A percentile compares a stretch with the other conserved stretches of the same genome.
Evolutionary conservation across 2,113 vertebrate species (phyloP).

Genomic region (Todiramphus chloris): DNA sequence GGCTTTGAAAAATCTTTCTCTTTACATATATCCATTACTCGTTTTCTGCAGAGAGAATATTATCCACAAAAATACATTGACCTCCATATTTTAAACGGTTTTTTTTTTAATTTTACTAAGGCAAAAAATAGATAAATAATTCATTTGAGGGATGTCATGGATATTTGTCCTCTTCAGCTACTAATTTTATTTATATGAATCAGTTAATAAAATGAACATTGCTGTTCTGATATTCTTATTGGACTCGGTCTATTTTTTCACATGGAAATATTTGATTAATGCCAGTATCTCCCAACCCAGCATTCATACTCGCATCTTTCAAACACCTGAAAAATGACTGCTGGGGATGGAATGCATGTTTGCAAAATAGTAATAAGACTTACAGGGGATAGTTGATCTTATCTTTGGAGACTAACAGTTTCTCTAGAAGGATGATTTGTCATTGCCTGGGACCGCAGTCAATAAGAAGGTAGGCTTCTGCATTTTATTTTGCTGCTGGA

Average conservation of each 20-base stretch:
- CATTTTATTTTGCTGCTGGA: neutral
- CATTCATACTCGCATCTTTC: neutral
- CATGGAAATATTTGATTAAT: neutral
- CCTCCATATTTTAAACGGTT: neutral
- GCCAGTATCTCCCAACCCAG: neutral
- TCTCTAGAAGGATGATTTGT: neutral
- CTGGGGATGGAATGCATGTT: neutral
- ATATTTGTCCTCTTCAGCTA: neutral
- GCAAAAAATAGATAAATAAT: neutral
- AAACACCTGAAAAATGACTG: neutral
- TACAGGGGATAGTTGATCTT: neutral
- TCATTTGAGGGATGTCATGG: neutral
- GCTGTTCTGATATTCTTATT: neutral
- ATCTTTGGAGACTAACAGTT: neutral
- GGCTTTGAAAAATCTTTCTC: slow-evolving; percentile 6
- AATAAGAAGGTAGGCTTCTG: neutral
- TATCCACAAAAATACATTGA: neutral
- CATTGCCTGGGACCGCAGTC: neutral
- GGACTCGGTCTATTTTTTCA: neutral
- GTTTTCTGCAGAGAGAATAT: neutral
- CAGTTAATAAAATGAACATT: neutral
- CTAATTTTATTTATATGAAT: neutral
- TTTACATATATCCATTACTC: neutral
- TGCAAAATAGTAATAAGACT: neutral
- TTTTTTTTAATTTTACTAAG: neutral